Base-by-base conservation (phyloP, 2,888 invertebrate genomes). In the Dorcus parallelipipedus region DNA sequence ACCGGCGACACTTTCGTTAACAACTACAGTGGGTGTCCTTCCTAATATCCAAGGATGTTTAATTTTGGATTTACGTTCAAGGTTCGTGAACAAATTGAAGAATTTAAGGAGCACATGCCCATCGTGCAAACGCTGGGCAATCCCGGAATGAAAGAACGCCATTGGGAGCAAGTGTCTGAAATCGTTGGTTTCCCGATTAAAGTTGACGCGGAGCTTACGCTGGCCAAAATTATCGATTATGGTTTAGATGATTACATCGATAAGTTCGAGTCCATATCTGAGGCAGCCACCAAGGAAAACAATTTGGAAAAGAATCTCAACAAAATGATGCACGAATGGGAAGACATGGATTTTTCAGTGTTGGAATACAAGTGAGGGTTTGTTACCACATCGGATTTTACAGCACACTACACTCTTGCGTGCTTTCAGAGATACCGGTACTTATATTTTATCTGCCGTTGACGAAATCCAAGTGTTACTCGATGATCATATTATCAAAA, bases 401-500 rank as follows among this genome's bases (percentile, higher is more conserved):
- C 26, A 33, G 7, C 26, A 33, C 6, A 6, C 3, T 33, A 33
- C 26, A 9, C 40, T 39, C 38, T 52, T 50, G 23, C 56, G 26
- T 62, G 54, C 53, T 64, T 77, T 60, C 71, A 85, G 93, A 69
- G 91, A 94, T 76, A 93, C 95, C 6, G 97, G 96, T 9, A 95
- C 96, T 0, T 90, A 84, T 68, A 94, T 97, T 66, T 80, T 97
- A 61, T 90, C 95, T 0, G 87, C 93, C 59, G 86, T 97, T 4
- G 97, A 97, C 78, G 96, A 97, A 70, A 95, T 97, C 72, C 97
- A 97, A 78, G 81, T 95, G 39, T 79, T 95, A 51, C 79, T 97
- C 54, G 97, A 97, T 76, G 97, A 97, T 76, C 97, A 97, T 75
- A 90, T 97, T 66, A 91, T 97, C 7, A 97, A 97, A 79, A 94